Percentiles rank a stretch among this genome's conserved stretches.
phyloP scores from a whole-genome alignment of 2,888 invertebrate species.

The Ochropacha duplaris region DNA sequence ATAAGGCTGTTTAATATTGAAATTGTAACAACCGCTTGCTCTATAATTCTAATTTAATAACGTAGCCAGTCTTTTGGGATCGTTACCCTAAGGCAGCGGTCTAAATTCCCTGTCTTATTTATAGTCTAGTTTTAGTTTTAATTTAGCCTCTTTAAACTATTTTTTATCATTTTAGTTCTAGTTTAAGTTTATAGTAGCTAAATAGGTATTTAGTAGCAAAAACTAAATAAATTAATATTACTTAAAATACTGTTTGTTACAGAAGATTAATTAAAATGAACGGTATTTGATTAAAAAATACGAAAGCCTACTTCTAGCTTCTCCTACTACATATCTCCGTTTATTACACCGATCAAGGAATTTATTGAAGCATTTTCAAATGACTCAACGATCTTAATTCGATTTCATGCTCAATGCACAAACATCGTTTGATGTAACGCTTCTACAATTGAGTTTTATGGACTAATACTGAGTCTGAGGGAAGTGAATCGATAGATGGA shows the following conservation, averaged over 20 bases:
- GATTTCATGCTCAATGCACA: constrained; percentile 31
- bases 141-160: no score
- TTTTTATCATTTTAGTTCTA: no score
- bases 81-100: no score
- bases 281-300: background rate
- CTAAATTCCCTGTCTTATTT: no score
- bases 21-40: background rate
- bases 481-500: constrained; percentile 16
- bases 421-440: constrained; percentile 24
- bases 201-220: no score
- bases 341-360: background rate
- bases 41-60: no score
- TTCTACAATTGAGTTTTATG: constrained; percentile 16
- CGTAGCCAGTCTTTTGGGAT: no score
- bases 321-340: background rate
- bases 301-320: background rate
- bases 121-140: no score
- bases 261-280: background rate
- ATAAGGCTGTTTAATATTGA: background rate
- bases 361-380: constrained; percentile 17
- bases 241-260: no score
- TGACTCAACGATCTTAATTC: constrained; percentile 27
- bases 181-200: no score
- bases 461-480: constrained; percentile 9
- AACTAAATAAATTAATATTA: no score